Evolutionary conservation across 2,797 vertebrate genomes (phyloP).

Genomic region (Botia almorhae): DNA sequence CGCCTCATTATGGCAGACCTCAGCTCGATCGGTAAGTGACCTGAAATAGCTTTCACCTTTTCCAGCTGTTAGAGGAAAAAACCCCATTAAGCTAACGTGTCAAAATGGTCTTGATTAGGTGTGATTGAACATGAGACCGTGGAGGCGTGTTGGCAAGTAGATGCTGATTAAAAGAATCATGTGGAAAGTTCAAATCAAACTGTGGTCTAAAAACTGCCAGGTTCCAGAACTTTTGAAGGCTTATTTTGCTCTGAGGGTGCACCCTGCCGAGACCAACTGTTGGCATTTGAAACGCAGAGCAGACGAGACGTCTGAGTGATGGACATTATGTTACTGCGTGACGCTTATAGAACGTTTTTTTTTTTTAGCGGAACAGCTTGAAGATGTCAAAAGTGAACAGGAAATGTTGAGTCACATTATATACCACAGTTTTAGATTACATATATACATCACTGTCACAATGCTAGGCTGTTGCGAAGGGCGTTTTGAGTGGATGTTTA

Average conservation of each 20-base stretch:
- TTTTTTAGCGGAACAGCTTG: conserved; percentile 3
- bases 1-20: not conserved
- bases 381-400: conserved; percentile 15
- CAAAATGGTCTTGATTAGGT: conserved; percentile 11
- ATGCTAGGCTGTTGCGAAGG: too few species aligned
- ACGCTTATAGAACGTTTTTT: conserved; percentile 14
- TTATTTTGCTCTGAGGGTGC: conserved; percentile 20
- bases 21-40: not conserved
- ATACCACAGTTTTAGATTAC: not conserved
- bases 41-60: conserved; percentile 11
- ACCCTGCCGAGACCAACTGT: conserved; percentile 17
- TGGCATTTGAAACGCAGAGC: conserved; percentile 11
- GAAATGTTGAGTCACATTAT: conserved; percentile 1
- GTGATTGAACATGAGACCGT: not conserved
- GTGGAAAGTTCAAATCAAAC: not conserved
- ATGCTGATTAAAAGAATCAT: conserved; percentile 24
- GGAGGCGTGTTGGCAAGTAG: not conserved
- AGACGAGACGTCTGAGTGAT: conserved; percentile 6
- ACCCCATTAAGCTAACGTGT: conserved; percentile 7
- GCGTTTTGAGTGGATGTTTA: not conserved
- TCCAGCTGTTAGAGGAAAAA: conserved; percentile 5
- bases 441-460: not conserved
- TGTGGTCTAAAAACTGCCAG: conserved; percentile 3
- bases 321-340: conserved; percentile 26
- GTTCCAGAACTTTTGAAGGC: conserved; percentile 22